These are phyloP conservation scores for Cynopterus sphinx DNA, from an alignment of 2,797 vertebrate genomes.

Conservation along the genomic window DNA sequence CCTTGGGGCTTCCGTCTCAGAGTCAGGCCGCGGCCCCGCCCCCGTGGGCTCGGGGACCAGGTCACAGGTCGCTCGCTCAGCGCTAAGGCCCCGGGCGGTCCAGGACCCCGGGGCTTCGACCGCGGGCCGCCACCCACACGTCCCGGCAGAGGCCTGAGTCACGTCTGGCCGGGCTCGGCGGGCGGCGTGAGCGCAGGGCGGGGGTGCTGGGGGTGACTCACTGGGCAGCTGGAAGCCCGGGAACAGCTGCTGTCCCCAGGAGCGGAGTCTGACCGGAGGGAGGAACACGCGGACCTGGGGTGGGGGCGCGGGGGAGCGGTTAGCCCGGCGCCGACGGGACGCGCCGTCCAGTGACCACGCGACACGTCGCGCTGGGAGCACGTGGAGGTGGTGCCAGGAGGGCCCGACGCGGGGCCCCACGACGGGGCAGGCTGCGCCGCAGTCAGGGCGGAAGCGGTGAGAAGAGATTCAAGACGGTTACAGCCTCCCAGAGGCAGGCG, in stretches of 20 bases:
- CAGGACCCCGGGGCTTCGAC: not conserved
- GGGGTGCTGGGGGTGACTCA: not conserved
- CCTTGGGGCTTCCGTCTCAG: not conserved
- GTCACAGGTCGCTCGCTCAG: rapidly evolving
- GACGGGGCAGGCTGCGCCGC: too few species aligned
- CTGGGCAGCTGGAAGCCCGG: not conserved
- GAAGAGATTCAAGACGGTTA: too few species aligned
- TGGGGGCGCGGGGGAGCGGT: too few species aligned
- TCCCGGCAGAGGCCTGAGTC: not conserved
- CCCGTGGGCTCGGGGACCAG: rapidly evolving
- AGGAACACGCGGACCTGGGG: rapidly evolving
- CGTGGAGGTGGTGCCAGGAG: not conserved
- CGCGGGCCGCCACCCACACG: not conserved
- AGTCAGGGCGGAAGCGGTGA: too few species aligned
- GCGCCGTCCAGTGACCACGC: too few species aligned
- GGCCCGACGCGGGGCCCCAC: rapidly evolving
- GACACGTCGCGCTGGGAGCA: too few species aligned
- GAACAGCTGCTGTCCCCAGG: not conserved
- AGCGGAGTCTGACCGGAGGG: not conserved
- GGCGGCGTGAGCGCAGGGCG: not conserved
- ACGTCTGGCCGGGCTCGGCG: not conserved
- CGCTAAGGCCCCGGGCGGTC: not conserved
- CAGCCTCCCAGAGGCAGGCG: not conserved
- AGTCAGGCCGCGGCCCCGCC: not conserved
- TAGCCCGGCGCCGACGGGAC: rapidly evolving